Percentiles rank a stretch among this genome's conserved stretches.
Conservation (phyloP, 2,113 vertebrate genomes). For the Nannospalax galili region DNA sequence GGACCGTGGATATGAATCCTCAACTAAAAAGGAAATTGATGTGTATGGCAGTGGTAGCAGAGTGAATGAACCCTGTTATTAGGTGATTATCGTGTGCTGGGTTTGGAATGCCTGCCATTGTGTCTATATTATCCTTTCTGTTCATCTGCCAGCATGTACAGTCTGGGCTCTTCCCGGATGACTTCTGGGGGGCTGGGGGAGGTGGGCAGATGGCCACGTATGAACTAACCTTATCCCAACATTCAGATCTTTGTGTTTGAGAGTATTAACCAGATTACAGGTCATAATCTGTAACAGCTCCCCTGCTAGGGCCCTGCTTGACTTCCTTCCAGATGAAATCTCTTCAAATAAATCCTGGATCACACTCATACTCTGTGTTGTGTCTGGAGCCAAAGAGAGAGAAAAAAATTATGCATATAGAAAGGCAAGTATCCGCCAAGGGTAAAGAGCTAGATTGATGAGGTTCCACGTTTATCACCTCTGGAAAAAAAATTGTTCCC, state of each 20-base stretch:
- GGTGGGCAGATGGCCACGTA: conserved; percentile 52
- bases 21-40: conserved; percentile 31
- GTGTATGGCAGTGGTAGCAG: background rate
- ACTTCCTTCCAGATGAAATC: conserved; percentile 88
- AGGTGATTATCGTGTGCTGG: conserved; percentile 14
- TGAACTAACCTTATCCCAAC: conserved; percentile 79
- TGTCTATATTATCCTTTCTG: background rate
- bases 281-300: conserved; percentile 87
- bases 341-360: conserved; percentile 87
- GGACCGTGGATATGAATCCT: background rate
- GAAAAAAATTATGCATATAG: conserved; percentile 64
- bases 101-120: conserved; percentile 32
- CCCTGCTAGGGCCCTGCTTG: conserved; percentile 85
- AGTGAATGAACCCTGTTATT: conserved; percentile 31
- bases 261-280: conserved; percentile 88
- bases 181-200: conserved; percentile 53
- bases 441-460: conserved; percentile 85
- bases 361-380: conserved; percentile 82
- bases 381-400: conserved; percentile 77
- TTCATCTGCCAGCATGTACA: background rate
- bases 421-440: conserved; percentile 83
- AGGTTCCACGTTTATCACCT: conserved; percentile 83
- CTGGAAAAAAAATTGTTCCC: conserved; percentile 81
- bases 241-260: conserved; percentile 85
- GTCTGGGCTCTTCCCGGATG: conserved; percentile 55